Evolutionary conservation across 2,888 invertebrate species (phyloP), one percentile per base, ranked within the genome.

Genomic region (Ennomos fuscantarius): DNA sequence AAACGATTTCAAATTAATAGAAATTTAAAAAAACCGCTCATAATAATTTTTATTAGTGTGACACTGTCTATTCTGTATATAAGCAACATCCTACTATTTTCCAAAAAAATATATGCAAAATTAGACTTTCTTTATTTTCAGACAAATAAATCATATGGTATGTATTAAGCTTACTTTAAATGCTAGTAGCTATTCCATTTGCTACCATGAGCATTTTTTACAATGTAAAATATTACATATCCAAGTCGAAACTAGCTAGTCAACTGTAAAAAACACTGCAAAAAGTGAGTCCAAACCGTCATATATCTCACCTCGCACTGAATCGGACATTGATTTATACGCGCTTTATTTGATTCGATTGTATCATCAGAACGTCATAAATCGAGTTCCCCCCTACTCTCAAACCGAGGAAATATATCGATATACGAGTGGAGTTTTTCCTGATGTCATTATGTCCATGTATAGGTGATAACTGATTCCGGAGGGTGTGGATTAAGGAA

Each of bases 291-390:
- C 46, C 31, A 11, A 10, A 48, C 55, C 47, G 12, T 41, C 41
- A 54, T 53, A 56, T 53, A 58, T 53, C 46, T 39, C 66, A 62
- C 65, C 73, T 74, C 77, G 61, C 68, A 73, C 47, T 41, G 49
- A 78, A 79, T 86, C 86, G 84, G 89, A 89, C 90, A 84, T 88
- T 89, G 90, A 91, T 91, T 89, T 87, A 91, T 89, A 78, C 82
- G 76, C 79, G 86, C 81, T 87, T 88, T 89, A 90, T 90, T 89
- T 89, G 89, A 91, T 90, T 89, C 87, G 90, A 89, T 89, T 87
- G 90, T 90, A 90, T 91, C 90, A 89, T 89, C 89, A 87, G 88
- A 87, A 82, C 82, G 86, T 90, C 89, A 90, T 90, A 90, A 89
- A 90, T 90, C 87, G 79, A 70, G 71, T 55, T 71, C 77, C 73